phyloP scores from a whole-genome alignment of 2,888 invertebrate species.

The Melipona beecheii region DNA sequence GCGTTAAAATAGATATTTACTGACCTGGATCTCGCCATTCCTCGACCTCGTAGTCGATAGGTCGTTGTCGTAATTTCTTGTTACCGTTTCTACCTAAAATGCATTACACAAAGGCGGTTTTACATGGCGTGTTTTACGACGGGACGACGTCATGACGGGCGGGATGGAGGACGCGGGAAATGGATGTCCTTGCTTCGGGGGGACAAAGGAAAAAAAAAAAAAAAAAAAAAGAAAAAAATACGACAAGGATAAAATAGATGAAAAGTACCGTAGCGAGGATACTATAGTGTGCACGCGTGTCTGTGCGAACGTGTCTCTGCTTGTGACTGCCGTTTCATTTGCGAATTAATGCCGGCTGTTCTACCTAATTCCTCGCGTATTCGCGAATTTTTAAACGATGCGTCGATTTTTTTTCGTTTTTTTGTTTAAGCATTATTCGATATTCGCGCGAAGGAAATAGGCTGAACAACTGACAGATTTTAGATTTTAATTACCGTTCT shows the following conservation, averaged over 20 bases:
- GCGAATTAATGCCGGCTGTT: conserved; percentile 53
- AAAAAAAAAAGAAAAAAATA: background rate
- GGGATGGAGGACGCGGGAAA: conserved; percentile 19
- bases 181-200: conserved; percentile 34
- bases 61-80: conserved; percentile 85
- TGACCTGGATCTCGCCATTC: conserved; percentile 90
- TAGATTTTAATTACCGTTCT: conserved; percentile 86
- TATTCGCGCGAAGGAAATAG: conserved; percentile 14
- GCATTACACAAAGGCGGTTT: conserved; percentile 69
- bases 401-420: too few species aligned
- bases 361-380: conserved; percentile 59
- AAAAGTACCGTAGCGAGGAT: background rate
- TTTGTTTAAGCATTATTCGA: too few species aligned
- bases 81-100: conserved; percentile 86
- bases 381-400: conserved; percentile 29
- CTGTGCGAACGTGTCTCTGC: background rate
- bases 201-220: background rate
- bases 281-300: background rate
- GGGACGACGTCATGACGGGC: conserved; percentile 20
- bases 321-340: conserved; percentile 9
- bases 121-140: conserved; percentile 56
- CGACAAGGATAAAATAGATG: conserved; percentile 25
- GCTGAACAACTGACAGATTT: conserved; percentile 21
- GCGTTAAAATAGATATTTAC: conserved; percentile 77
- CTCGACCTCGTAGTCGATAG: conserved; percentile 89